These are phyloP conservation scores for Haliaeetus leucogaster DNA, from an alignment of 2,113 vertebrate genomes.

Conservation along the genomic window DNA sequence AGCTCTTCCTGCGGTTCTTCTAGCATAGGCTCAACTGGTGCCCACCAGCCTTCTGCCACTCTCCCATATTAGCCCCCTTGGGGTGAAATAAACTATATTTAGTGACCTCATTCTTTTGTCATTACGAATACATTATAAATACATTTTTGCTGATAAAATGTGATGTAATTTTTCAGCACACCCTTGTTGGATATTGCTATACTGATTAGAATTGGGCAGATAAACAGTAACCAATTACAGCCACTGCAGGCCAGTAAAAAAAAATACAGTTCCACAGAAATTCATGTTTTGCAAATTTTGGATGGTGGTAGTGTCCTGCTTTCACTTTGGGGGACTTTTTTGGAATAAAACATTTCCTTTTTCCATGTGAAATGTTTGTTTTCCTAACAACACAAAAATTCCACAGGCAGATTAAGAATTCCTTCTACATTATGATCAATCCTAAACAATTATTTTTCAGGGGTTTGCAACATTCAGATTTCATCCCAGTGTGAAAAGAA, in stretches of 20 bases:
- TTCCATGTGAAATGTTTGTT: not conserved
- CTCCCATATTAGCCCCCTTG: accelerated
- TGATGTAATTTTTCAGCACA: not conserved
- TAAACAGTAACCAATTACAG: not conserved
- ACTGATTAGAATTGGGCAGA: not conserved
- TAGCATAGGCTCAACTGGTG: not conserved
- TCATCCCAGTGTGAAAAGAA: not conserved
- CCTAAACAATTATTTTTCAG: not conserved
- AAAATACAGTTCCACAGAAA: not conserved
- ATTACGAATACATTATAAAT: not conserved
- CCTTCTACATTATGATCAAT: not conserved
- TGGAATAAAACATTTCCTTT: not conserved
- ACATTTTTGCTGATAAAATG: not conserved
- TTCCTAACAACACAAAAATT: not conserved
- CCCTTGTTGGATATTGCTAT: not conserved
- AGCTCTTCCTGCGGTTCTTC: not conserved
- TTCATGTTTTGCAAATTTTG: not conserved
- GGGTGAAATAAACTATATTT: not conserved
- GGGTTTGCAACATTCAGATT: not conserved
- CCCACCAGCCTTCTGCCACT: not conserved
- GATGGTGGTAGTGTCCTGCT: not conserved
- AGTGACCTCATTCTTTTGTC: not conserved
- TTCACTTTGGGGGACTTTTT: not conserved
- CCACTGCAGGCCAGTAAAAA: not conserved
- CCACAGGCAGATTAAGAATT: not conserved